A percentile compares a stretch with the other conserved stretches of the same genome.
Conservation (phyloP, 2,797 vertebrate species). For the Lagocephalus sceleratus region DNA sequence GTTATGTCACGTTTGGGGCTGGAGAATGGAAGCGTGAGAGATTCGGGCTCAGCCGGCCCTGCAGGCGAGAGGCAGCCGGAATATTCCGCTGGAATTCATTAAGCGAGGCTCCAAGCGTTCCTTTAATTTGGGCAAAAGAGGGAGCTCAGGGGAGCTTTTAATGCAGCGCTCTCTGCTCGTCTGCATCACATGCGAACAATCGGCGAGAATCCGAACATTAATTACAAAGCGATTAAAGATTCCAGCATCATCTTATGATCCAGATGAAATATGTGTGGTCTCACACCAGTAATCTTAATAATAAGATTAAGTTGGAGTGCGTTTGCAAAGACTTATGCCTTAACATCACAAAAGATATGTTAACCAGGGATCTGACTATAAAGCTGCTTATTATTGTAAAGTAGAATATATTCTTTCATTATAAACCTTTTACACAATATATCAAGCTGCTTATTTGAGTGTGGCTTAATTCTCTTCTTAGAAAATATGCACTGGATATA, state of each 20-base stretch:
- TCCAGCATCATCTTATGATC: conserved; percentile 34
- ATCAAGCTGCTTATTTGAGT: not conserved
- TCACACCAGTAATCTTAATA: conserved; percentile 30
- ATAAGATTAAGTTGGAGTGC: conserved; percentile 39
- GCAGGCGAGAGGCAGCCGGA: conserved; percentile 23
- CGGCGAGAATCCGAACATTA: conserved; percentile 29
- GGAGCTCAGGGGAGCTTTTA: conserved; percentile 28
- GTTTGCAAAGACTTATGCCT: conserved; percentile 27
- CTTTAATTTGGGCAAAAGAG: conserved; percentile 28
- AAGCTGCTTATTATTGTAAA: not conserved
- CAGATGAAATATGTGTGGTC: conserved; percentile 38
- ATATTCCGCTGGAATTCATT: conserved; percentile 36
- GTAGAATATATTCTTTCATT: not conserved
- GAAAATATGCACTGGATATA: too few species aligned
- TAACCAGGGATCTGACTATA: conserved; percentile 21
- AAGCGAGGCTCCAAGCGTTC: conserved; percentile 23
- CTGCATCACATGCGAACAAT: conserved; percentile 24
- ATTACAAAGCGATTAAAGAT: conserved; percentile 40
- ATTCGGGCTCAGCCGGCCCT: conserved; percentile 24
- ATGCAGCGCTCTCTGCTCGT: conserved; percentile 1
- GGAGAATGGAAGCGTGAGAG: conserved; percentile 12
- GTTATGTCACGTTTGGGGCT: conserved; percentile 4
- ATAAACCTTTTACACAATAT: not conserved
- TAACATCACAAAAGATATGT: conserved; percentile 10
- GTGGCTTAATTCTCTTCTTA: too few species aligned